Base-by-base conservation (phyloP, 2,113 vertebrate species). In the Balaeniceps rex region DNA sequence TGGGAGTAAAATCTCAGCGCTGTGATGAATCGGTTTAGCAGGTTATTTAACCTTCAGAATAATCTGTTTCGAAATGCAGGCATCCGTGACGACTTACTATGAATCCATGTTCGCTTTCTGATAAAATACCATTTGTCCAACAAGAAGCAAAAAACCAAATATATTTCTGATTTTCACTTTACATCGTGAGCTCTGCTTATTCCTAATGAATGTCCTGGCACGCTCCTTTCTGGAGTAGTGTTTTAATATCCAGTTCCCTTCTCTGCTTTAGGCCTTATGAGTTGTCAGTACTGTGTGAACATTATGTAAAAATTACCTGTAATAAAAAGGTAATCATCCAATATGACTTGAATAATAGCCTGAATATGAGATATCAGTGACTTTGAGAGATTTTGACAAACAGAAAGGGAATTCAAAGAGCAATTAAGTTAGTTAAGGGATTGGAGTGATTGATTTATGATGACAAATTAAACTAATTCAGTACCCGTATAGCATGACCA, bases 381-480 rank as follows among this genome's bases (percentile, higher is more conserved):
- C 79, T 96, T 89, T 72, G 82, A 92, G 79, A 96, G 92, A 78
- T 95, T 96, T 78, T 92, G 88, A 96, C 95, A 95, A 97, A 96
- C 93, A 95, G 70, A 85, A 96, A 78, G 81, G 87, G 69, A 96
- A 92, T 96, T 96, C 72, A 86, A 87, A 77, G 87, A 97, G 85
- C 87, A 87, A 84, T 90, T 96, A 94, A 95, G 68, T 90, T 91
- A 92, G 90, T 86, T 94, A 94, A 77, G 85, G 52, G 38, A 83
- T 90, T 88, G 78, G 36, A 95, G 52, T 77, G 86, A 94, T 91
- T 91, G 96, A 97, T 97, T 97, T 96, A 97, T 94, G 97, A 93
- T 90, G 91, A 94, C 88, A 96, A 96, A 97, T 97, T 95, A 94
- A 94, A 93, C 87, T 96, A 93, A 95, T 97, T 96, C 87, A 83